Evolutionary conservation across 2,888 invertebrate genomes (phyloP).

Genomic region (Limnephilus rhombicus): DNA sequence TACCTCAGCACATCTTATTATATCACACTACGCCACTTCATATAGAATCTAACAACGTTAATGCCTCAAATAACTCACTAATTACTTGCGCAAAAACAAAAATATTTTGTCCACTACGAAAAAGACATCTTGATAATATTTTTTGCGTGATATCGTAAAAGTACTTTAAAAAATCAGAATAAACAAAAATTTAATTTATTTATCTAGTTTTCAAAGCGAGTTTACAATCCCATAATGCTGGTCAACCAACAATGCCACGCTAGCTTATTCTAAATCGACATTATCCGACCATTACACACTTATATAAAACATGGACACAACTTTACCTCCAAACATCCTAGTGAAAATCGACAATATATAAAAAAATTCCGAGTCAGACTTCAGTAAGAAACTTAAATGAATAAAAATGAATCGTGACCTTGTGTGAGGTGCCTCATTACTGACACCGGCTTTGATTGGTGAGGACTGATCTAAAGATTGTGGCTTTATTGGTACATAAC

Average conservation of each 20-base stretch:
- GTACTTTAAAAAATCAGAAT: too few species aligned
- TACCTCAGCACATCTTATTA: too few species aligned
- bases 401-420: too few species aligned
- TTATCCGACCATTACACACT: slow-evolving; percentile 26
- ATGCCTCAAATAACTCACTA: too few species aligned
- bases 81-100: too few species aligned
- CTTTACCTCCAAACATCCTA: not conserved
- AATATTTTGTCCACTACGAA: too few species aligned
- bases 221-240: slow-evolving; percentile 25
- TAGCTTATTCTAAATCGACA: slow-evolving; percentile 46
- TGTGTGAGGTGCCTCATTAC: not conserved
- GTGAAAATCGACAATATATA: not conserved
- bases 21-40: too few species aligned
- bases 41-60: too few species aligned
- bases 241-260: slow-evolving; percentile 46
- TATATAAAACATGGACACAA: not conserved
- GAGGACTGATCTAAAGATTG: slow-evolving; percentile 29
- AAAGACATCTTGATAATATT: too few species aligned
- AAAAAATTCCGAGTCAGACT: not conserved
- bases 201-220: not conserved
- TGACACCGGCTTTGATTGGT: not conserved
- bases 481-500: slow-evolving; percentile 43
- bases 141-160: too few species aligned
- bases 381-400: not conserved
- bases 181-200: not conserved